Percentiles rank a stretch among this genome's conserved stretches.
These are phyloP conservation scores for Nomada ferruginata DNA, from an alignment of 2,888 invertebrate genomes.

Conservation along the genomic window DNA sequence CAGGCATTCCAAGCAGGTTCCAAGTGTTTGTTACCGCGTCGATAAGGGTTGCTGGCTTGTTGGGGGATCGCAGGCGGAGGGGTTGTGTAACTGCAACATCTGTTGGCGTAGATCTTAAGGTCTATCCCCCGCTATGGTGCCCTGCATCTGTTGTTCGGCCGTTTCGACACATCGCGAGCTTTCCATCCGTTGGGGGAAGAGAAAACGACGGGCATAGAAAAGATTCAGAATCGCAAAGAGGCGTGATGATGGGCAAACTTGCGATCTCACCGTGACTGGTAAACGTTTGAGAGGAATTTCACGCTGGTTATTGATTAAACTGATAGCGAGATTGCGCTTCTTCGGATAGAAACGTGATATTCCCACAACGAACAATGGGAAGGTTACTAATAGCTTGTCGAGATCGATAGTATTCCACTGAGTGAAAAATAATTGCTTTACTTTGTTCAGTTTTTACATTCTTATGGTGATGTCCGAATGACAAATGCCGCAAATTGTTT, in stretches of 20 bases:
- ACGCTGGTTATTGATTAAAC: constrained; percentile 22
- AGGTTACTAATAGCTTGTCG: neutral
- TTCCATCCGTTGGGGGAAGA: constrained; percentile 17
- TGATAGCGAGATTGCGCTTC: constrained; percentile 3
- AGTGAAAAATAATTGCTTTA: neutral
- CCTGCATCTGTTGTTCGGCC: constrained; percentile 63
- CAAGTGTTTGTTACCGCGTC: constrained; percentile 76
- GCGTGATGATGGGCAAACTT: constrained; percentile 30
- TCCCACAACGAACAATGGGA: neutral
- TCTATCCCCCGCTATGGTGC: constrained; percentile 52
- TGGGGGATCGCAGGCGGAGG: constrained; percentile 39
- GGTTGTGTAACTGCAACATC: constrained; percentile 74
- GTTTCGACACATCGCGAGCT: constrained; percentile 62
- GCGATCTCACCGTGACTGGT: constrained; percentile 60
- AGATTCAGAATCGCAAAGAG: constrained; percentile 42
- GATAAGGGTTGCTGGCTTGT: constrained; percentile 65
- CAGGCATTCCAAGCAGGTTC: constrained; percentile 74
- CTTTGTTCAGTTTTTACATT: neutral
- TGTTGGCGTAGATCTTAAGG: constrained; percentile 69
- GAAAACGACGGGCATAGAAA: constrained; percentile 18
- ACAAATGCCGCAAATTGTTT: neutral
- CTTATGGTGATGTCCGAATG: neutral
- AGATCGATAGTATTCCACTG: neutral
- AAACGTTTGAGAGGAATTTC: constrained; percentile 1
- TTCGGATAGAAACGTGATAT: neutral